These are phyloP conservation scores for Motacilla tschutschensis DNA, from an alignment of 2,113 vertebrate genomes.

Conservation along the genomic window DNA sequence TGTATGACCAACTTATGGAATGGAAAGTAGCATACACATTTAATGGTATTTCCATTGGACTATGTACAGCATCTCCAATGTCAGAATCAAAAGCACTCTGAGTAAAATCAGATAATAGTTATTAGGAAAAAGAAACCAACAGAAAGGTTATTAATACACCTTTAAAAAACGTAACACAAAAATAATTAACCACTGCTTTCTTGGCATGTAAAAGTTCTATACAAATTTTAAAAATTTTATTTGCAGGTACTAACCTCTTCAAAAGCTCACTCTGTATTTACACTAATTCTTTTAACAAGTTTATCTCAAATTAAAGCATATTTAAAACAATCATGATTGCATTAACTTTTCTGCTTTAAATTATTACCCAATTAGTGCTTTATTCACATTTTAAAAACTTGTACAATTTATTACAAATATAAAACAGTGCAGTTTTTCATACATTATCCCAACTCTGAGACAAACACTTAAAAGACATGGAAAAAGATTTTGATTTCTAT, in stretches of 20 bases:
- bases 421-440: slow-evolving; percentile 74
- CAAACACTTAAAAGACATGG: slow-evolving; percentile 73
- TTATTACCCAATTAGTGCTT: slow-evolving; percentile 77
- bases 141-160: slow-evolving; percentile 8
- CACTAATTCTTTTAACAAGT: slow-evolving; percentile 59
- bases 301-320: slow-evolving; percentile 67
- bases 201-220: slow-evolving; percentile 62
- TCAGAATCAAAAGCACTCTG: background rate
- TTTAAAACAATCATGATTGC: slow-evolving; percentile 67
- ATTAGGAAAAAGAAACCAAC: slow-evolving; percentile 15
- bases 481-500: slow-evolving; percentile 71
- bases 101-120: background rate
- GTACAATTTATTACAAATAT: slow-evolving; percentile 78
- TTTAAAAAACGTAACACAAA: slow-evolving; percentile 42
- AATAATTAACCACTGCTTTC: slow-evolving; percentile 57
- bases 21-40: background rate
- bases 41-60: background rate
- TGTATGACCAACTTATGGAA: background rate
- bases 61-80: background rate
- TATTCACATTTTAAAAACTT: slow-evolving; percentile 78
- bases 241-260: slow-evolving; percentile 63
- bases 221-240: slow-evolving; percentile 69
- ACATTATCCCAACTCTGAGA: slow-evolving; percentile 75
- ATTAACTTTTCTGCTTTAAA: slow-evolving; percentile 74
- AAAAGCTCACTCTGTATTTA: slow-evolving; percentile 67